Evolutionary conservation across 2,113 vertebrate genomes (phyloP).

Genomic region (Lethenteron reissneri): DNA sequence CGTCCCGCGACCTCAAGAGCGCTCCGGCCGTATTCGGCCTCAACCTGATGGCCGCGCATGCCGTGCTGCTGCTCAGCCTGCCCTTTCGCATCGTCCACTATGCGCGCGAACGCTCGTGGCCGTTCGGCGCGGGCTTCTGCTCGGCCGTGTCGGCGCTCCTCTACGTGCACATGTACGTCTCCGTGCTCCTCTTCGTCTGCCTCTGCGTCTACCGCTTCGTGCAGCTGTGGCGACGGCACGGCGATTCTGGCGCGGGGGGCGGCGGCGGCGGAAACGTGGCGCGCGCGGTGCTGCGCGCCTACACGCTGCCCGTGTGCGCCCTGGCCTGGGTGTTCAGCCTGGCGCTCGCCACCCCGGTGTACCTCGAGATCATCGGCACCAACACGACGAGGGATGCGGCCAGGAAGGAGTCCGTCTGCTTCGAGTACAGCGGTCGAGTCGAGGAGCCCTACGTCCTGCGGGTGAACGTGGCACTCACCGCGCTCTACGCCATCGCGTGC

Average conservation of each 20-base stretch:
- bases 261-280: background rate
- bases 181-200: conserved; percentile 1
- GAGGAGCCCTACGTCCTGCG: background rate
- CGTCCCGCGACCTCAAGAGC: too few relatives aligned
- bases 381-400: background rate
- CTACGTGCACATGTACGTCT: conserved; percentile 4
- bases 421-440: background rate
- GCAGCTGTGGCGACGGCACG: background rate
- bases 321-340: background rate
- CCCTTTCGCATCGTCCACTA: conserved; percentile 2
- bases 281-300: background rate
- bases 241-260: background rate
- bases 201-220: conserved; percentile 4
- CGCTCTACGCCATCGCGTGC: background rate
- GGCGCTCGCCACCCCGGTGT: background rate
- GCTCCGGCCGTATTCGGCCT: background rate
- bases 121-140: background rate
- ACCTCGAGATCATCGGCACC: background rate
- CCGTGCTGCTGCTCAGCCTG: background rate
- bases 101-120: background rate
- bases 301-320: background rate
- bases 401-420: background rate
- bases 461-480: background rate
- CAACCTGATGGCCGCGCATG: conserved; percentile 4
- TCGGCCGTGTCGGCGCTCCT: background rate